phyloP scores from a whole-genome alignment of 2,113 vertebrate genomes.

The Caretta caretta region DNA sequence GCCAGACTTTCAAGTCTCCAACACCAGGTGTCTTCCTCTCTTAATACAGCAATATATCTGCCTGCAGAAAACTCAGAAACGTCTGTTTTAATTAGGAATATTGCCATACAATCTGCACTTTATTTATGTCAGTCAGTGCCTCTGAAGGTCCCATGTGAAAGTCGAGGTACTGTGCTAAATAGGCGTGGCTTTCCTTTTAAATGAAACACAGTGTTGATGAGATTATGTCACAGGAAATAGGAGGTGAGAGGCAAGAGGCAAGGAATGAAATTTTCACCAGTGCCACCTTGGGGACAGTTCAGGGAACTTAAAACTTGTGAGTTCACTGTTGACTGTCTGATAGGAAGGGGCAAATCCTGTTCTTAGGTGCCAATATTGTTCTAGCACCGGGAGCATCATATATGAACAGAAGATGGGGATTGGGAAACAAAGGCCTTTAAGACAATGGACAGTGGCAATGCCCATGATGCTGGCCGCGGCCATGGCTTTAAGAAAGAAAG shows the following conservation, averaged over 20 bases:
- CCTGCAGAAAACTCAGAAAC: neutral
- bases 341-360: neutral
- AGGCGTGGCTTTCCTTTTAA: neutral
- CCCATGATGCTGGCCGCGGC: neutral
- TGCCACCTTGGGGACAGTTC: neutral
- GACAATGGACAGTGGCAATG: neutral
- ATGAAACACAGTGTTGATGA: neutral
- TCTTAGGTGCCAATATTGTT: neutral
- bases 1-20: neutral
- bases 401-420: neutral
- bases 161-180: neutral
- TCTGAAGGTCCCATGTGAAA: neutral
- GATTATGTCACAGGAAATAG: neutral
- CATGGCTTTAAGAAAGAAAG: neutral
- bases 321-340: neutral
- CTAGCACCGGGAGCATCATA: neutral
- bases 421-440: neutral
- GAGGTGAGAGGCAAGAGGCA: neutral
- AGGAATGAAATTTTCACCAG: neutral
- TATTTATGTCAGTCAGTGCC: neutral
- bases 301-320: neutral
- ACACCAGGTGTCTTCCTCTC: neutral
- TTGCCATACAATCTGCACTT: neutral
- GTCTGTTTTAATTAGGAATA: constrained; percentile 8
- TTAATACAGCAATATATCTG: neutral